phyloP scores from a whole-genome alignment of 2,797 vertebrate species.

The Phrynocephalus forsythii region DNA sequence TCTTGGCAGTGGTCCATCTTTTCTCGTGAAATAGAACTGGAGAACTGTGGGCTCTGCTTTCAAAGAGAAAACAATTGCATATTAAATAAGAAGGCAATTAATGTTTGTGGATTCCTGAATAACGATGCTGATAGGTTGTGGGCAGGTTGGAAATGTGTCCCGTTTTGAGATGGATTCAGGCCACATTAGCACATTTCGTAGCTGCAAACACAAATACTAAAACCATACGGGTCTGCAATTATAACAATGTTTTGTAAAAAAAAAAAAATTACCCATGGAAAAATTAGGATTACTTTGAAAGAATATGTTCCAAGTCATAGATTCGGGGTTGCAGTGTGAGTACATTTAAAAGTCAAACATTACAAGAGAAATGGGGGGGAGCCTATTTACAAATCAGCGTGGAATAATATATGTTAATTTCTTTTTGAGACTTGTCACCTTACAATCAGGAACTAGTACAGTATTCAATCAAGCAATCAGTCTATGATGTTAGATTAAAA shows the following conservation, averaged over 20 bases:
- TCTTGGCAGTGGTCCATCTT: neutral
- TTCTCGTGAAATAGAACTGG: neutral
- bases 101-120: neutral
- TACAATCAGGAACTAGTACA: neutral
- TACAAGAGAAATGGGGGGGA: neutral
- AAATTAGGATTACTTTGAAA: neutral
- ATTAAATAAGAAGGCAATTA: neutral
- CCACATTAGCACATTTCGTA: neutral
- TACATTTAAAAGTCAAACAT: neutral
- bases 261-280: neutral
- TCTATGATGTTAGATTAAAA: slow-evolving; percentile 12
- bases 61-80: neutral
- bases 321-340: neutral
- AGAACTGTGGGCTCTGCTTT: neutral
- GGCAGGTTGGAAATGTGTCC: neutral
- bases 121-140: no score
- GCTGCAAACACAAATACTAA: neutral
- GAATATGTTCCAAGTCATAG: neutral
- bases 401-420: neutral
- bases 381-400: neutral
- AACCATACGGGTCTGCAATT: neutral
- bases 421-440: neutral
- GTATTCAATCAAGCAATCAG: neutral
- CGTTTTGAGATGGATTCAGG: neutral
- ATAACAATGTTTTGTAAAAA: neutral